Percentiles rank a stretch among this genome's conserved stretches.
Evolutionary conservation across 2,113 vertebrate genomes (phyloP).

Genomic region (Brachionichthys hirsutus): DNA sequence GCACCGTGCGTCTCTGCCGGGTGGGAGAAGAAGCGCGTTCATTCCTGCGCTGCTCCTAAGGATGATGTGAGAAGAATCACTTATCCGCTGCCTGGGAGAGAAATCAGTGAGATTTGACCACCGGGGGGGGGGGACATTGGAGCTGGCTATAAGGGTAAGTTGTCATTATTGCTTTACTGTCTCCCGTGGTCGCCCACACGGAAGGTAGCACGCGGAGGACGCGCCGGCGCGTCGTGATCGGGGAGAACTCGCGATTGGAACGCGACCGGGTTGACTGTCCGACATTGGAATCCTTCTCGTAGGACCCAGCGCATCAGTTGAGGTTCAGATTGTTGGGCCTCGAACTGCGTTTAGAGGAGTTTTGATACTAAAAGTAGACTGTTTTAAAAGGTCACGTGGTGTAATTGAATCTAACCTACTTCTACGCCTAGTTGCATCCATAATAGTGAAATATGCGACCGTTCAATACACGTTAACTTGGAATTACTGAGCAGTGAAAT

Average conservation of each 20-base stretch:
- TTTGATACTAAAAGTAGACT: conserved; percentile 9
- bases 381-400: conserved; percentile 18
- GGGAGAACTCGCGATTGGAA: conserved; percentile 19
- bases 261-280: conserved; percentile 1
- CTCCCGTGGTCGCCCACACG: conserved; percentile 30
- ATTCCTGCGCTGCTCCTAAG: conserved; percentile 43
- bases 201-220: conserved; percentile 48
- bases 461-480: not conserved
- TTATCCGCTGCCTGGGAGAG: conserved; percentile 35
- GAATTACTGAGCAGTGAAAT: conserved; percentile 22
- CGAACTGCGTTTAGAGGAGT: conserved; percentile 8
- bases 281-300: conserved; percentile 1
- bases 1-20: conserved; percentile 46
- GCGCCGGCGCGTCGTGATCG: conserved; percentile 56
- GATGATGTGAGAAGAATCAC: conserved; percentile 74
- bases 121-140: conserved; percentile 55
- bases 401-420: conserved; percentile 4
- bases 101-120: conserved; percentile 30
- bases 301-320: not conserved
- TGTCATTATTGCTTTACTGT: conserved; percentile 35
- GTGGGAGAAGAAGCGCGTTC: conserved; percentile 33
- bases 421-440: conserved; percentile 28
- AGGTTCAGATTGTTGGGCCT: not conserved
- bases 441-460: conserved; percentile 23
- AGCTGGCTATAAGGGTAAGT: conserved; percentile 74